A percentile compares a stretch with the other conserved stretches of the same genome.
Conservation (phyloP, 1,140 invertebrate genomes). For the Philotrypesis tridentata region DNA sequence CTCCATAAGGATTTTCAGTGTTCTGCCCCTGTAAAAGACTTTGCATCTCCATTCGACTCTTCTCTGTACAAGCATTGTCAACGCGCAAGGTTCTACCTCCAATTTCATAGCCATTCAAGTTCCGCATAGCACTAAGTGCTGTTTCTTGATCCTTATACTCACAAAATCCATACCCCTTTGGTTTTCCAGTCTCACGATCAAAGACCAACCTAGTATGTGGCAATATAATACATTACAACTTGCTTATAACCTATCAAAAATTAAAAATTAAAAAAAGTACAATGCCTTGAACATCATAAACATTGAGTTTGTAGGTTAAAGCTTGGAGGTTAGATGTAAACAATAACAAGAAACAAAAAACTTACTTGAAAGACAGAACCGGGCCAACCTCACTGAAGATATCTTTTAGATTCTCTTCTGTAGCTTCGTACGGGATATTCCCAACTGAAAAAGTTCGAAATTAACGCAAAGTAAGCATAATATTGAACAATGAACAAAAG, state of each 20-base stretch:
- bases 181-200: constrained; percentile 98
- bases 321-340: constrained; percentile 4
- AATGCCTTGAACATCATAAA: background rate
- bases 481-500: too few species aligned
- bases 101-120: constrained; percentile 98
- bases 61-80: constrained; percentile 98
- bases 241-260: background rate
- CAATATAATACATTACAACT: background rate
- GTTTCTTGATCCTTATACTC: constrained; percentile 99
- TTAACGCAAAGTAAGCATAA: too few species aligned
- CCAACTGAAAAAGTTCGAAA: constrained; percentile 93
- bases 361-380: constrained; percentile 95
- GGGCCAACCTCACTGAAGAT: constrained; percentile 99
- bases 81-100: constrained; percentile 95
- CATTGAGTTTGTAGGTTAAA: constrained; percentile 10
- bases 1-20: constrained; percentile 90
- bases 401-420: constrained; percentile 98
- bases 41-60: constrained; percentile 97
- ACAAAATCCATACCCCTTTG: constrained; percentile 99
- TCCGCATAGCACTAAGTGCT: constrained; percentile 97
- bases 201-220: constrained; percentile 87
- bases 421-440: constrained; percentile 99
- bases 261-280: constrained; percentile 6
- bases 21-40: constrained; percentile 87
- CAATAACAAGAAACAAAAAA: constrained; percentile 46